Percentiles rank a stretch among this genome's conserved stretches.
phyloP scores from a whole-genome alignment of 2,888 invertebrate genomes.

The Drosophila pseudotalamancana region DNA sequence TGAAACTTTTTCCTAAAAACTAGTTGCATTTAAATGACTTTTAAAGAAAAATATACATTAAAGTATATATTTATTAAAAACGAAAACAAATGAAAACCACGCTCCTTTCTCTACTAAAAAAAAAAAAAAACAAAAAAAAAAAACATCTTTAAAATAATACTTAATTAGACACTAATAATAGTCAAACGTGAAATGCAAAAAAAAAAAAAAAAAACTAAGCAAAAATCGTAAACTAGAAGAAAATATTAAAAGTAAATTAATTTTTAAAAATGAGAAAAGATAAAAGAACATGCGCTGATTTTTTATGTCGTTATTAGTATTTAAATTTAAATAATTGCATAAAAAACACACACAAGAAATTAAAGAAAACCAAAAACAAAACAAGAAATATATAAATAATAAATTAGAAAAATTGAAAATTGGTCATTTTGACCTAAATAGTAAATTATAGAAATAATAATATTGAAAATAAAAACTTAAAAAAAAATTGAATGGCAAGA shows the following conservation, averaged over 20 bases:
- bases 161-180: slow-evolving; percentile 79
- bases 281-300: slow-evolving; percentile 77
- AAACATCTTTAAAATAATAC: slow-evolving; percentile 75
- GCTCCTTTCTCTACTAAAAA: slow-evolving; percentile 72
- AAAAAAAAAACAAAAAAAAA: slow-evolving; percentile 37
- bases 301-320: slow-evolving; percentile 83
- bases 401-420: slow-evolving; percentile 74
- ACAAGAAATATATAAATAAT: slow-evolving; percentile 51
- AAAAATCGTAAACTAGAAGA: slow-evolving; percentile 74
- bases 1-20: slow-evolving; percentile 79
- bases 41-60: slow-evolving; percentile 77
- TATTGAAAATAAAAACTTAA: slow-evolving; percentile 50
- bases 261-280: slow-evolving; percentile 64
- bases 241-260: slow-evolving; percentile 74
- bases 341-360: slow-evolving; percentile 40
- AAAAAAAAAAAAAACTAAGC: slow-evolving; percentile 44
- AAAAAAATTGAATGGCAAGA: slow-evolving; percentile 52
- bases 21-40: slow-evolving; percentile 82
- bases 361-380: slow-evolving; percentile 22
- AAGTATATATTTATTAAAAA: slow-evolving; percentile 72
- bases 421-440: slow-evolving; percentile 80
- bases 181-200: slow-evolving; percentile 56
- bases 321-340: slow-evolving; percentile 78
- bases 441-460: slow-evolving; percentile 73
- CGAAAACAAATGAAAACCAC: slow-evolving; percentile 48